phyloP scores from a whole-genome alignment of 2,888 invertebrate genomes.

The Drosophila phalerata region DNA sequence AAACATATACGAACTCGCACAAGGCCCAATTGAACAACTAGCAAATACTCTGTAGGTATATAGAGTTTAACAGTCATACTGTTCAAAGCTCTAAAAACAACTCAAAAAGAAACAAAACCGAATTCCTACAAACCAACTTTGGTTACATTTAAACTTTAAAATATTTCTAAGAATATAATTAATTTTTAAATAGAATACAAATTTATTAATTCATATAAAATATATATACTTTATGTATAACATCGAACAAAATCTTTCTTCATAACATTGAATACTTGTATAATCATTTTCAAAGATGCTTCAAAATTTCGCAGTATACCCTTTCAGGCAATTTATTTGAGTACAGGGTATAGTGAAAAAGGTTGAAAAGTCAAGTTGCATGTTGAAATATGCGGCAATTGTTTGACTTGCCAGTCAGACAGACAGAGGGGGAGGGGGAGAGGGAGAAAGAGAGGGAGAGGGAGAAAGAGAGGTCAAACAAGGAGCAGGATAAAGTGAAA shows the following conservation, averaged over 20 bases:
- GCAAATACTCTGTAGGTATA: neutral
- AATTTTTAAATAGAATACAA: too few relatives aligned
- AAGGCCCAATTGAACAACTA: neutral
- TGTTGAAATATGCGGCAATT: slow-evolving; percentile 76
- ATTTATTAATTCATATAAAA: too few relatives aligned
- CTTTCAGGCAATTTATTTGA: neutral
- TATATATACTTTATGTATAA: too few relatives aligned
- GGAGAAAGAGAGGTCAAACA: neutral
- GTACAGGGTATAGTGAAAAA: slow-evolving; percentile 35
- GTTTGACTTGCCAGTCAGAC: slow-evolving; percentile 52
- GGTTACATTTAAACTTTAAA: too few relatives aligned
- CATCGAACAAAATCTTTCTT: too few relatives aligned
- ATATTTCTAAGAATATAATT: too few relatives aligned
- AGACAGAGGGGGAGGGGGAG: slow-evolving; percentile 1
- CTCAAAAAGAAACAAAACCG: too few relatives aligned
- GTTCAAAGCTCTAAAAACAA: too few relatives aligned
- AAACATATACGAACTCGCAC: slow-evolving; percentile 6
- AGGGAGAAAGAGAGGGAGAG: neutral
- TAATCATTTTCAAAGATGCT: neutral
- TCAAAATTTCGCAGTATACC: neutral
- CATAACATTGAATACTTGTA: too few relatives aligned
- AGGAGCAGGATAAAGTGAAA: slow-evolving; percentile 54
- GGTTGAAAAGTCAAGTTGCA: slow-evolving; percentile 76
- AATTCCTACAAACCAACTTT: too few relatives aligned
- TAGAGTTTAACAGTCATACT: too few relatives aligned